Base-by-base conservation (phyloP, 2,113 vertebrate genomes). In the Heterotis niloticus region DNA sequence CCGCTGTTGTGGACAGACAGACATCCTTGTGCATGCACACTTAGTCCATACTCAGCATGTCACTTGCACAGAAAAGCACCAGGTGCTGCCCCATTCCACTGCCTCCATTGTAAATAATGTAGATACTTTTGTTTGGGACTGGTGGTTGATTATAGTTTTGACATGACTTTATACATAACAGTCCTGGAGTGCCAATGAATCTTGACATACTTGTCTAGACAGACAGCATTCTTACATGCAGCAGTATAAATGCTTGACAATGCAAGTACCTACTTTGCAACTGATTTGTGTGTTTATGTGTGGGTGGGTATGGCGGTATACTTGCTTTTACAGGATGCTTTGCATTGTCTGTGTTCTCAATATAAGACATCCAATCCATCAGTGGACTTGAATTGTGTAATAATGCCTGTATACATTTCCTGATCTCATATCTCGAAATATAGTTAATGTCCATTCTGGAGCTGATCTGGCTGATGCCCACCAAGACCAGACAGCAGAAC, bases 161-260 rank as follows among this genome's bases (percentile, higher is more conserved):
- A 81, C 81, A 80, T 83, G 86, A 85, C 86, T 85, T 85, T 85
- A 82, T 83, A 86, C 74, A 87, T 60, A 82, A 64, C 51, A 75
- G 69, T 71, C 73, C 56, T 65, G 28, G 20, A n/a, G 17, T n/a
- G 26, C 20, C 17, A 54, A 67, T 23, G 9, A 11, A 10, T 13
- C 4, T 57, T n/a, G 20, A 57, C 18, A 54, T 17, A 57, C 23
- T 57, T 24, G 18, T n/a, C 13, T 54, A 11, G 26, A 74, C 71
- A 57, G 34, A 44, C 64, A 26, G 1, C 44, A 68, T n/a, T 64
- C 62, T 24, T 29, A 26, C 20, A 26, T 23, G 11, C 29, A 69
- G 13, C 0, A 29, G 0, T 65, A 29, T 76, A 65, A 64, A 52
- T 17, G 24, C 74, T 51, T 52, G 14, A 28, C 20, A n/a, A 16